Conservation (phyloP, 2,113 vertebrate species). For the Scalopus aquaticus region DNA sequence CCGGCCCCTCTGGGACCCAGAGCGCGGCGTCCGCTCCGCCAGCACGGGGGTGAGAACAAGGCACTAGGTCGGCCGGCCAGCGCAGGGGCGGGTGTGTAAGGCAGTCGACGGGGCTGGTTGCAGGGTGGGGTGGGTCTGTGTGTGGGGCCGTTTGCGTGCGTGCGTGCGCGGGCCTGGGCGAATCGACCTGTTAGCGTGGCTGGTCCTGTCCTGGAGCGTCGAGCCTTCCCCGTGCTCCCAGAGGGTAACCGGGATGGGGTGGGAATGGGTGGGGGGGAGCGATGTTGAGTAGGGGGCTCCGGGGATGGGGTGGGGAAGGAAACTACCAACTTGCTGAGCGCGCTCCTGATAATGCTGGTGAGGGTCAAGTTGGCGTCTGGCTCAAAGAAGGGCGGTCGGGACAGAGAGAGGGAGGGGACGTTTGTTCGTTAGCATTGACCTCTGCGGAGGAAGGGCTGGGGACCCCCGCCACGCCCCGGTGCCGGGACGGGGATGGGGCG, state of each 20-base stretch:
- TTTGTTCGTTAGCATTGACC: constrained; percentile 79
- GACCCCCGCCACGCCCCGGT: constrained; percentile 41
- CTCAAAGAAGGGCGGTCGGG: constrained; percentile 79
- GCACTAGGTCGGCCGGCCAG: constrained; percentile 81
- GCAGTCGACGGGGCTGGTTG: constrained; percentile 76
- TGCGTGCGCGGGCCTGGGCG: constrained; percentile 66
- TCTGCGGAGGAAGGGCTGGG: constrained; percentile 61
- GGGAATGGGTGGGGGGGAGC: not conserved
- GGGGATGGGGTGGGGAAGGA: not conserved
- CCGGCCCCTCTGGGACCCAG: constrained; percentile 80
- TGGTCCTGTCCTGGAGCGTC: constrained; percentile 72
- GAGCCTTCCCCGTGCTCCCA: constrained; percentile 60
- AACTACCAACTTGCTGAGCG: constrained; percentile 78
- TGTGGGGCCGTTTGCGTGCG: constrained; percentile 64
- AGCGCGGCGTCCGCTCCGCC: constrained; percentile 81
- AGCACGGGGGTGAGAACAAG: constrained; percentile 81
- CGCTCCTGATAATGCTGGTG: constrained; percentile 81
- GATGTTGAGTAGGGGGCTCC: constrained; percentile 35
- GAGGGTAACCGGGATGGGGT: not conserved
- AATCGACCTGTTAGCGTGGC: constrained; percentile 66
- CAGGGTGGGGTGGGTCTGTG: constrained; percentile 42
- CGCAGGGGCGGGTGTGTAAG: constrained; percentile 78
- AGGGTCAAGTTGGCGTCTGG: constrained; percentile 82
- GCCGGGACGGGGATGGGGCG: constrained; percentile 33
- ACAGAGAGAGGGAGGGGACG: constrained; percentile 13